Evolutionary conservation across 1,140 invertebrate species (phyloP).

Genomic region (Patella vulgata): DNA sequence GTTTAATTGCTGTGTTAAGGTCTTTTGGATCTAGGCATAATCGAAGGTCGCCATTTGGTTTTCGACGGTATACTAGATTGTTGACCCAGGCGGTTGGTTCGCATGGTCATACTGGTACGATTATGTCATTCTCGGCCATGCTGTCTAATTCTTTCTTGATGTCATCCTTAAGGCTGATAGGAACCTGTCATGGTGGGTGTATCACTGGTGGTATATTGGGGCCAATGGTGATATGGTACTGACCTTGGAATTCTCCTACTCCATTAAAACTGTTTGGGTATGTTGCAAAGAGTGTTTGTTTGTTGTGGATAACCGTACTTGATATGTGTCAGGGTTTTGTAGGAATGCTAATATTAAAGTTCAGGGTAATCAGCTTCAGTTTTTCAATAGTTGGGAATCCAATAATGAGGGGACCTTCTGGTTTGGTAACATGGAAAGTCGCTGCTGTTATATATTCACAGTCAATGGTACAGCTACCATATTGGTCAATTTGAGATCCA

Average conservation of each 20-base stretch:
- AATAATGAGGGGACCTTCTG: conserved; percentile 1
- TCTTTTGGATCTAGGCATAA: conserved; percentile 70
- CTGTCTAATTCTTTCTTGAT: conserved; percentile 37
- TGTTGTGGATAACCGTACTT: too few species aligned
- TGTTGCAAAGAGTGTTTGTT: conserved; percentile 14
- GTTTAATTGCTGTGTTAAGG: conserved; percentile 67
- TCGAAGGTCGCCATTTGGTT: conserved; percentile 54
- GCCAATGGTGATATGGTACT: conserved; percentile 15
- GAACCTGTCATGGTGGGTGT: conserved; percentile 23
- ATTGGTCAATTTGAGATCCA: neutral
- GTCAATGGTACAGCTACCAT: neutral
- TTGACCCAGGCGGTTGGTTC: conserved; percentile 41
- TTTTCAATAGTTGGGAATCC: neutral
- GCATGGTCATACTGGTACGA: conserved; percentile 29
- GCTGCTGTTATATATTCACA: neutral
- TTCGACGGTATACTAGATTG: conserved; percentile 28
- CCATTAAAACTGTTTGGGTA: conserved; percentile 26
- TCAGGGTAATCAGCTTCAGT: conserved; percentile 14
- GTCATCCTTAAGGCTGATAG: conserved; percentile 4
- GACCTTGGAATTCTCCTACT: conserved; percentile 22
- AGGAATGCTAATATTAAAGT: neutral
- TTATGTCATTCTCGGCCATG: conserved; percentile 25
- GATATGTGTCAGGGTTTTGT: too few species aligned
- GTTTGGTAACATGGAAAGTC: neutral
- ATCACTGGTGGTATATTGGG: conserved; percentile 17